A percentile compares a stretch with the other conserved stretches of the same genome.
Evolutionary conservation across 2,113 vertebrate genomes (phyloP).

Genomic region (Seriola aureovittata): DNA sequence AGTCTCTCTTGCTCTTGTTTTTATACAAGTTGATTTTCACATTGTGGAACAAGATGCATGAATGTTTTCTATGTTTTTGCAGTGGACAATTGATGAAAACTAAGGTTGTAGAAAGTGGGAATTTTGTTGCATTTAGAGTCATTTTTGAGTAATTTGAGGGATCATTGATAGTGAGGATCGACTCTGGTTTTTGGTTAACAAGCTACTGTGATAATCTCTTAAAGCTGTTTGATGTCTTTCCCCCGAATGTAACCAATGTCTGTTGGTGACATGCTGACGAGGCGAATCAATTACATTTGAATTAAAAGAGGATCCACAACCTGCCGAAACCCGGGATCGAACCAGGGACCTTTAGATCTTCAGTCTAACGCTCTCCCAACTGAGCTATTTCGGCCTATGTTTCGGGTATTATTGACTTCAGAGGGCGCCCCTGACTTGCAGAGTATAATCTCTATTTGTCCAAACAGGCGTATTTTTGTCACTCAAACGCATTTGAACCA

Average conservation of each 20-base stretch:
- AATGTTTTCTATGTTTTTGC: neutral
- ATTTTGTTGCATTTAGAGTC: too few species aligned
- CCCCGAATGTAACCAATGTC: too few species aligned
- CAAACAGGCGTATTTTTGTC: neutral
- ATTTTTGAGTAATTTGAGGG: too few species aligned
- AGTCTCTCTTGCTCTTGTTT: too few species aligned
- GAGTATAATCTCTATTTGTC: neutral
- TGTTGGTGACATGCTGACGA: too few species aligned
- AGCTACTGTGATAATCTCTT: too few species aligned
- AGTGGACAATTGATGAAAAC: neutral
- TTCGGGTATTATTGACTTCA: rapidly evolving
- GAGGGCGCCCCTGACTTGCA: neutral
- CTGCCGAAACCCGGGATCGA: conserved; percentile 45
- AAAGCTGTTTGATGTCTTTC: too few species aligned
- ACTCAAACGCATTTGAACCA: neutral
- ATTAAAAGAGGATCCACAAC: too few species aligned
- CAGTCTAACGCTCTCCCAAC: conserved; percentile 46
- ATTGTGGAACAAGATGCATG: neutral
- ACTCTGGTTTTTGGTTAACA: too few species aligned
- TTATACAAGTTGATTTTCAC: too few species aligned
- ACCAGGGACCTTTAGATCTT: conserved; percentile 32
- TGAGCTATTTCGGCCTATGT: conserved; percentile 36
- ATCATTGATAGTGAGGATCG: too few species aligned
- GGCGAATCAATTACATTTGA: too few species aligned
- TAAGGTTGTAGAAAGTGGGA: neutral